A percentile compares a stretch with the other conserved stretches of the same genome.
phyloP scores from a whole-genome alignment of 2,797 vertebrate species.

The Otus scops region DNA sequence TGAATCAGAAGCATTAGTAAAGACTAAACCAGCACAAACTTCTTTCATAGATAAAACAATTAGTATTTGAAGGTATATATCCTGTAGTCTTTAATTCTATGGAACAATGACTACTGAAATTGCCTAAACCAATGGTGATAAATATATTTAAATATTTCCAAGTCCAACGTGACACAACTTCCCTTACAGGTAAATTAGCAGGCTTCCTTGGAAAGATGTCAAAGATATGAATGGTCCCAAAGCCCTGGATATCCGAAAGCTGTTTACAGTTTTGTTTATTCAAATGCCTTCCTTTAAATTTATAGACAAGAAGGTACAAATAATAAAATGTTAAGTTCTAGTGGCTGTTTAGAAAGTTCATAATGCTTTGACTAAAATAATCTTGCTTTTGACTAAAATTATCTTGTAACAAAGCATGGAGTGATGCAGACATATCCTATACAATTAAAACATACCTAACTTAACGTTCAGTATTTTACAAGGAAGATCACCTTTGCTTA shows the following conservation, averaged over 20 bases:
- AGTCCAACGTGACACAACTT: not conserved
- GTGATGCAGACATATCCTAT: not conserved
- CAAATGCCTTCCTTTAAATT: not conserved
- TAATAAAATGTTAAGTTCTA: not conserved
- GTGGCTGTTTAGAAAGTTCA: not conserved
- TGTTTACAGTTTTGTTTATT: not conserved
- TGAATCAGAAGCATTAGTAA: not conserved
- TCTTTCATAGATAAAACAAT: not conserved
- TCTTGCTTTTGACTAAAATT: not conserved
- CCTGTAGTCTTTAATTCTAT: not conserved
- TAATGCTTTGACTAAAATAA: not conserved
- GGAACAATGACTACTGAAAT: not conserved
- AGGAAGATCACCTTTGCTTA: not conserved
- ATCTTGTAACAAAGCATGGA: not conserved
- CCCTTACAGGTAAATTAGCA: not conserved
- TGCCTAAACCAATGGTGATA: not conserved
- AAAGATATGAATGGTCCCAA: not conserved
- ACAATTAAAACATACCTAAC: not conserved
- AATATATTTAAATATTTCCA: not conserved
- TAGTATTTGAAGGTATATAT: not conserved
- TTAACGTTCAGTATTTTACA: not conserved
- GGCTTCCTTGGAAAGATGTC: not conserved
- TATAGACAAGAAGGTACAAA: not conserved
- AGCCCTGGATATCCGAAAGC: not conserved
- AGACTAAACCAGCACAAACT: not conserved